Base-by-base conservation (phyloP, 1,140 invertebrate genomes). In the Musca vetustissima region DNA sequence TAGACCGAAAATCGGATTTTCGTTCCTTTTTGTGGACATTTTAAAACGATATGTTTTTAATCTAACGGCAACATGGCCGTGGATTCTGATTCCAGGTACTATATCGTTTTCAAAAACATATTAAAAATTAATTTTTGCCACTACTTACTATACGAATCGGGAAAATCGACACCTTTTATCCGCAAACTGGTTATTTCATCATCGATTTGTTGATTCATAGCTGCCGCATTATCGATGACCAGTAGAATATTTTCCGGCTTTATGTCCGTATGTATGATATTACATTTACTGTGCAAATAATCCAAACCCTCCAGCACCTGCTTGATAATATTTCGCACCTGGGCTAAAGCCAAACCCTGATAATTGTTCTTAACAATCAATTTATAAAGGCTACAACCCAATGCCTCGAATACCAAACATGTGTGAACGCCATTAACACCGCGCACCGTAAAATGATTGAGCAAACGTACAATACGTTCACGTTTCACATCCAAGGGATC, bases 211-310 rank as follows among this genome's bases (percentile, higher is more conserved):
- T 96, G 76, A 95, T 91, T 74, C 94, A 85, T 69, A 89, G 94
- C 70, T 89, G 91, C 69, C 92, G 95, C 75, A 96, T 87, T 85
- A 92, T 93, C 74, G 92, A 82, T 73, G 84, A 94, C 96, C 72
- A 98, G 87, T 47, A 99, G 86, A 64, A 99, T 96, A 88, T 99
- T 99, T 85, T 99, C 98, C 65, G 98, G 98, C 83, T 99, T 99
- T 74, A 99, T 98, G 83, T 99, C 98, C 32, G 98, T 99, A 83
- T 99, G 98, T 83, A 99, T 99, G 73, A 99, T 99, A 83, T 90
- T 89, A 88, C 98, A 99, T 87, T 98, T 98, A 71, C 91, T 90
- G 83, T 99, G 98, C 69, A 99, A 87, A 85, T 99, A 99, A 84
- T 98, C 92, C 70, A 99, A 86, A 14, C 95, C 97, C 85, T 99